phyloP scores from a whole-genome alignment of 2,888 invertebrate genomes.

The Agriopis leucophaearia region DNA sequence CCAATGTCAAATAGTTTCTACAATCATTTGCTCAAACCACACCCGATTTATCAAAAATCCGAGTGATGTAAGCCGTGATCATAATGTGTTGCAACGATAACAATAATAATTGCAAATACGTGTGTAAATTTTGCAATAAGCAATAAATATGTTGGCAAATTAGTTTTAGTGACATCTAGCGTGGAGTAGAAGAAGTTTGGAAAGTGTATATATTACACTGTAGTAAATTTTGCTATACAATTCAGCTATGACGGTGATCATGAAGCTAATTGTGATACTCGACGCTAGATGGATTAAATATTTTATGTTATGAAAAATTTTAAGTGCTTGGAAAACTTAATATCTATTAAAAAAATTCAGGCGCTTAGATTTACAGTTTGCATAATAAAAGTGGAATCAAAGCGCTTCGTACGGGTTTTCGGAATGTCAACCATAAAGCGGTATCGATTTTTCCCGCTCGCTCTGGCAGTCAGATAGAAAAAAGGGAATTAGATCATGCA shows the following conservation, averaged over 20 bases:
- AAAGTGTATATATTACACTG: not conserved
- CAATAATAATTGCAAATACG: conserved; percentile 11
- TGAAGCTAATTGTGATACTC: not conserved
- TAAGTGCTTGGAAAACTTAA: not conserved
- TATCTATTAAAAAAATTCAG: too few species aligned
- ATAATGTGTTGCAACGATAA: conserved; percentile 19
- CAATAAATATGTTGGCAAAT: not conserved
- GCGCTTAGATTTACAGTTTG: too few species aligned
- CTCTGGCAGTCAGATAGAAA: too few species aligned
- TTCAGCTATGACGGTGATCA: too few species aligned
- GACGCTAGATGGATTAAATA: not conserved
- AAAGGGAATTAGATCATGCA: too few species aligned
- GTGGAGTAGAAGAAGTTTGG: not conserved
- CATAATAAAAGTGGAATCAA: too few species aligned
- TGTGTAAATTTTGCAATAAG: not conserved
- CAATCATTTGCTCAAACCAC: conserved; percentile 16
- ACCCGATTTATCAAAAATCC: conserved; percentile 21
- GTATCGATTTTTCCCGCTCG: too few species aligned
- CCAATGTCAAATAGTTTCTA: conserved; percentile 13
- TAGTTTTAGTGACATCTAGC: conserved; percentile 6
- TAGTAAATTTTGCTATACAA: not conserved
- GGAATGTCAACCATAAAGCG: too few species aligned
- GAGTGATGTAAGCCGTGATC: conserved; percentile 24
- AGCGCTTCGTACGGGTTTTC: too few species aligned
- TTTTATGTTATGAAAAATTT: too few species aligned